Evolutionary conservation across 2,113 vertebrate genomes (phyloP).

Genomic region (Falcunculus frontatus): DNA sequence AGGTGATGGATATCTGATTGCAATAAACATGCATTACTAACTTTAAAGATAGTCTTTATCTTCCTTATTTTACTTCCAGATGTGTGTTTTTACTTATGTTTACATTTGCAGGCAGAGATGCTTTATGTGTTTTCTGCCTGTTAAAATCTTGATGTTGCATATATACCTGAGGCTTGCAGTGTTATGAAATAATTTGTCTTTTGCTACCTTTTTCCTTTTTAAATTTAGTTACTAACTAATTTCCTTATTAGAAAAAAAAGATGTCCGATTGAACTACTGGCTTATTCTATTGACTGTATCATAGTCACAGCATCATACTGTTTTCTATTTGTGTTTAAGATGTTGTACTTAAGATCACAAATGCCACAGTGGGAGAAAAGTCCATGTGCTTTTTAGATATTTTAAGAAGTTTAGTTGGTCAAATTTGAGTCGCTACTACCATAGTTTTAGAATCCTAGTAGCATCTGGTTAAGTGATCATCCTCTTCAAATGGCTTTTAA

Average conservation of each 20-base stretch:
- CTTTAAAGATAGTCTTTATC: not conserved
- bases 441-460: not conserved
- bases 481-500: not conserved
- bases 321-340: not conserved
- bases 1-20: not conserved
- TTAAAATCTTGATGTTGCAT: not conserved
- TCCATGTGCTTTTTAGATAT: not conserved
- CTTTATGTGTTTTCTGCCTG: not conserved
- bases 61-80: not conserved
- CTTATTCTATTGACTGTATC: not conserved
- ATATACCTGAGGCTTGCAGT: not conserved
- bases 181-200: not conserved
- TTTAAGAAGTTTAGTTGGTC: not conserved
- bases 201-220: not conserved
- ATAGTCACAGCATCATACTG: not conserved
- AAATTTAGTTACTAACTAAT: not conserved
- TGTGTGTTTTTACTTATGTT: not conserved
- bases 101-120: not conserved
- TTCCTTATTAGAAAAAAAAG: not conserved
- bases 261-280: not conserved
- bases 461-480: not conserved
- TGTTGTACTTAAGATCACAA: not conserved
- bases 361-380: not conserved
- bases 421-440: not conserved
- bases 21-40: not conserved